Base-by-base conservation (phyloP, 1,140 invertebrate genomes). In the Hydropsyche tenuis region DNA sequence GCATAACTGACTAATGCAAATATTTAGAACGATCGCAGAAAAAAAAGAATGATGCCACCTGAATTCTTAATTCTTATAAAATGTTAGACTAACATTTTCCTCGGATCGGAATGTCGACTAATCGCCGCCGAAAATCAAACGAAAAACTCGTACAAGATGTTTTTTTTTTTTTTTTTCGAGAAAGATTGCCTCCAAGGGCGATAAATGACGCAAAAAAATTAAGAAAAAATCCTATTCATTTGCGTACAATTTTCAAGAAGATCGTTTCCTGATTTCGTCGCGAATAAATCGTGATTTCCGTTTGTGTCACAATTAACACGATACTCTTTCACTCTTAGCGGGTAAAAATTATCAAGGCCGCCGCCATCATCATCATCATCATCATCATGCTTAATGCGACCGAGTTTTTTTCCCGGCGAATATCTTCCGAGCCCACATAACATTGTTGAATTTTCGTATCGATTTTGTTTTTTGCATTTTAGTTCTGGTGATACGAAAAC, bases 291-390 rank as follows among this genome's bases (percentile, higher is more conserved):
- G 60, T 63, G 60, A 63, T 63, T 63, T 63, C 60, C 60, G 23
- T 63, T 63, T 63, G 27, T 63, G 60, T 63, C 60, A 63, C 60
- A 63, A 63, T 63, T 63, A 63, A 25, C 60, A 63, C 60, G 23
- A 53, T 53, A 16, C 20, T 53, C 48, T 53, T 53, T 53, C 48
- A 53, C 48, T 53, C 16, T 7, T 37, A 9, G 3, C 18, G 20
- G 16, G 48, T 53, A 53, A 53, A 53, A 53, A 53, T 53, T 53
- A 53, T 53, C 48, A 53, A 53, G 48, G 48, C 16, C 48, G 48
- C 9, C 45, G 48, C 20, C 48, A 53, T 53, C 48, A 53, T 53
- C 48, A 53, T 53, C 48, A 53, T 53, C 48, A 53, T 53, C 48
- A 53, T 53, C 20, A 53, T 37, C 30, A 4, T 37, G 30, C 3